phyloP scores from a whole-genome alignment of 2,888 invertebrate genomes.

The Nomada flava region DNA sequence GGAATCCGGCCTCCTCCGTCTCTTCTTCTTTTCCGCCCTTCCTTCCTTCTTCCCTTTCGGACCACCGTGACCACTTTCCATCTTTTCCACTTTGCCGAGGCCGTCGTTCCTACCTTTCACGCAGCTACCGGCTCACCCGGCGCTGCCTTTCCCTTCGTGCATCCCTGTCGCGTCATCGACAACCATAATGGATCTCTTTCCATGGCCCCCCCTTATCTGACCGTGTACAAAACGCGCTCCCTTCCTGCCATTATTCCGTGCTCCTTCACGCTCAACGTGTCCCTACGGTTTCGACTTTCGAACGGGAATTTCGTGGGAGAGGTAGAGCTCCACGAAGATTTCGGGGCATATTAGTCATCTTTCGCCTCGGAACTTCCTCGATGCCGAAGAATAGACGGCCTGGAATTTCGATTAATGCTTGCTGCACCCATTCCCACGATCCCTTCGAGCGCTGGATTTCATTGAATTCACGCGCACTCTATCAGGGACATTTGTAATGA shows the following conservation, averaged over 20 bases:
- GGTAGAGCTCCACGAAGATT: constrained; percentile 1
- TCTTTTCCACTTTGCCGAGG: constrained; percentile 32
- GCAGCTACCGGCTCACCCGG: not conserved
- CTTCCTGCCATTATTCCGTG: constrained; percentile 1
- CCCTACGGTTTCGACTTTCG: constrained; percentile 9
- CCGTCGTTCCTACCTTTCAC: not conserved
- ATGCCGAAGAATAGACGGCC: constrained; percentile 5
- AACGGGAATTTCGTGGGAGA: not conserved
- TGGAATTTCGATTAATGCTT: too few species aligned
- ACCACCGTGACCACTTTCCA: constrained; percentile 16
- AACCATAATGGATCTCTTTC: constrained; percentile 3
- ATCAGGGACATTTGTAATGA: too few species aligned
- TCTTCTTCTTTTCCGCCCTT: constrained; percentile 51
- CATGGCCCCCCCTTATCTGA: not conserved
- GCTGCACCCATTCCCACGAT: too few species aligned
- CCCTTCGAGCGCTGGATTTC: too few species aligned
- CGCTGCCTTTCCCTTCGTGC: not conserved
- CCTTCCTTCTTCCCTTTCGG: constrained; percentile 28
- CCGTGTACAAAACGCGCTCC: not conserved
- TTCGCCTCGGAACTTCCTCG: constrained; percentile 8
- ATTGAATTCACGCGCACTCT: too few species aligned
- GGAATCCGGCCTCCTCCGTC: constrained; percentile 52
- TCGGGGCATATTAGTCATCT: constrained; percentile 56
- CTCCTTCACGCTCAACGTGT: not conserved
- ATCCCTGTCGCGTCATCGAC: constrained; percentile 3